Conservation (phyloP, 2,888 invertebrate genomes). For the Drosophila tripunctata region DNA sequence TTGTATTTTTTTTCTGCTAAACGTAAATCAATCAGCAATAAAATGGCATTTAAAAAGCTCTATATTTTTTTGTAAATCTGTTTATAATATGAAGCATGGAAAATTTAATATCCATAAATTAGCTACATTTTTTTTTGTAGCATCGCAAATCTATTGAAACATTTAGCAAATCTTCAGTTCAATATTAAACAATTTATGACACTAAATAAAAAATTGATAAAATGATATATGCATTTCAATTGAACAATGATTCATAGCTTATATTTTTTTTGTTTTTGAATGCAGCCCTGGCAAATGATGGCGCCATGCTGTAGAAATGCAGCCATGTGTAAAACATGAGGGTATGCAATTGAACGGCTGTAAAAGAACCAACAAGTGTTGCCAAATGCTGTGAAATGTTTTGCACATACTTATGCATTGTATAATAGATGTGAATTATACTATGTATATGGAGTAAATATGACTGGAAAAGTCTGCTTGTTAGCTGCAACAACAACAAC, state of each 20-base stretch:
- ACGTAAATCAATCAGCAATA: no score
- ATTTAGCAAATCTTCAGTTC: background rate
- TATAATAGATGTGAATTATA: constrained; percentile 25
- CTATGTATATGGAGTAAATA: constrained; percentile 15
- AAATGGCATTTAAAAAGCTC: no score
- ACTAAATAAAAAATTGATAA: background rate
- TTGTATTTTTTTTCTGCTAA: no score
- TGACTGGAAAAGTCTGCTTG: constrained; percentile 57
- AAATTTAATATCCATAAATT: background rate
- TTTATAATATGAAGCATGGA: background rate
- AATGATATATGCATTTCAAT: background rate
- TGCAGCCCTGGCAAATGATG: constrained; percentile 36
- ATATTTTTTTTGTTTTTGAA: background rate
- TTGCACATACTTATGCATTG: constrained; percentile 34
- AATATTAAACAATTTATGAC: background rate
- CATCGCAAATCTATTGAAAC: background rate
- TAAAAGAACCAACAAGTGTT: constrained; percentile 42
- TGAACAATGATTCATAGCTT: background rate
- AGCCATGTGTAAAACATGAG: constrained; percentile 31
- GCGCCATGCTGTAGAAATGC: constrained; percentile 10
- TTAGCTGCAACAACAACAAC: constrained; percentile 45
- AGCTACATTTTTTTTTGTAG: background rate
- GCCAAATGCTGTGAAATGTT: constrained; percentile 26
- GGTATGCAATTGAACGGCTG: constrained; percentile 18
- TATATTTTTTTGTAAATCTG: background rate